Evolutionary conservation across 2,113 vertebrate species (phyloP), one percentile per base, ranked within the genome.

Genomic region (Sylvietta virens): DNA sequence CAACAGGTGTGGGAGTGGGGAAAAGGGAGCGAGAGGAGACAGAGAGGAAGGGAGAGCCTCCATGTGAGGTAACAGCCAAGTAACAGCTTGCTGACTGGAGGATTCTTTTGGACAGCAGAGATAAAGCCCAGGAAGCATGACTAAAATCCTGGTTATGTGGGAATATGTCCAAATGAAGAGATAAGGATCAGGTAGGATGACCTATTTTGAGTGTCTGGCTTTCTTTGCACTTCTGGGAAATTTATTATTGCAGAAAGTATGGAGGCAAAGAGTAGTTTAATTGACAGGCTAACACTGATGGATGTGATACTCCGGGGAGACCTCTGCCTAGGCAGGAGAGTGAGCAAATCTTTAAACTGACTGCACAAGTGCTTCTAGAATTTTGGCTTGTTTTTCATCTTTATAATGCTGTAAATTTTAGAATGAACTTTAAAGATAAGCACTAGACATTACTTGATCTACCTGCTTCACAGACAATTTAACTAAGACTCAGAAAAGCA

Each of bases 401-500:
- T 86, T 67, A 94, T 64, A 74, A 88, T 47, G 54, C 39, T 44
- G 42, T 86, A 91, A 91, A 93, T 92, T 90, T 94, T 82, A 70
- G 24, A 90, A 57, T 86, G 9, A 94, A 66, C 39, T 94, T 96
- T 86, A 90, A 93, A 94, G 64, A 60, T 83, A 92, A 86, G 54
- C 51, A 67, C 39, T 88, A 80, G 60, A 23, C 76, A 83, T 88
- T 74, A 51, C 40, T 81, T 86, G 67, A 70, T 77, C 78, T 78
- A 86, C 40, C 53, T 77, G 23, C 37, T 95, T 90, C 65, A 81
- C 1, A 4, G 47, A 54, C 45, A 81, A 83, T 94, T 96, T 90
- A 93, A 73, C 78, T 42, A 62, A 74, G 60, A 47, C 39, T 73
- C 50, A 64, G 62, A 45, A 80, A 91, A 88, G 28, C 28, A 15